Evolutionary conservation across 2,797 vertebrate species (phyloP).

Genomic region (Semotilus atromaculatus): DNA sequence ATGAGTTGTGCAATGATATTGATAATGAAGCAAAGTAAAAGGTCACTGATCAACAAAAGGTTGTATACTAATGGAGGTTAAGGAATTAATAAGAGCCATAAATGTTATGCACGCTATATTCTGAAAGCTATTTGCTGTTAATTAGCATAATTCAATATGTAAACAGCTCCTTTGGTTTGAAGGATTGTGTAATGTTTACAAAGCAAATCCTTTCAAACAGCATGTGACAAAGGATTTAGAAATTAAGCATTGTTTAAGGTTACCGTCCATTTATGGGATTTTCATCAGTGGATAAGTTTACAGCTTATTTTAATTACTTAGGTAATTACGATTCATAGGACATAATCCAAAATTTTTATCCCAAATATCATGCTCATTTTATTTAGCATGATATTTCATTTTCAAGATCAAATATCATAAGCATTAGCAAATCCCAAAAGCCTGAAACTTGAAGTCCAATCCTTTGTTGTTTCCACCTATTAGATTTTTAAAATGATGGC

Average conservation of each 20-base stretch:
- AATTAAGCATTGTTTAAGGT: background rate
- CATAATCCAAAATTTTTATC: background rate
- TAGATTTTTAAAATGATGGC: background rate
- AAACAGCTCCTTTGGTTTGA: background rate
- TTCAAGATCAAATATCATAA: background rate
- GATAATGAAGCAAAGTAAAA: background rate
- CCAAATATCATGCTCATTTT: background rate
- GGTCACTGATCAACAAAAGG: background rate
- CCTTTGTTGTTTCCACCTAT: background rate
- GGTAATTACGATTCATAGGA: background rate
- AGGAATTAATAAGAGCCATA: background rate
- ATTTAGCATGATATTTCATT: background rate
- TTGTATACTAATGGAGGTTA: background rate
- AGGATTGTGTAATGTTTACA: background rate
- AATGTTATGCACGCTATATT: background rate
- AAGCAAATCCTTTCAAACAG: background rate
- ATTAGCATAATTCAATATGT: background rate
- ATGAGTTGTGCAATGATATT: background rate
- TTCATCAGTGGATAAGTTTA: background rate
- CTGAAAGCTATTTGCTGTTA: background rate
- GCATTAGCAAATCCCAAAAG: no score
- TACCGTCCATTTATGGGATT: background rate
- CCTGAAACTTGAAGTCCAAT: background rate
- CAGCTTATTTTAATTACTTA: no score
- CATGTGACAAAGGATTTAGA: background rate